Evolutionary conservation across 1,140 invertebrate species (phyloP).

Genomic region (Aphis gossypii): DNA sequence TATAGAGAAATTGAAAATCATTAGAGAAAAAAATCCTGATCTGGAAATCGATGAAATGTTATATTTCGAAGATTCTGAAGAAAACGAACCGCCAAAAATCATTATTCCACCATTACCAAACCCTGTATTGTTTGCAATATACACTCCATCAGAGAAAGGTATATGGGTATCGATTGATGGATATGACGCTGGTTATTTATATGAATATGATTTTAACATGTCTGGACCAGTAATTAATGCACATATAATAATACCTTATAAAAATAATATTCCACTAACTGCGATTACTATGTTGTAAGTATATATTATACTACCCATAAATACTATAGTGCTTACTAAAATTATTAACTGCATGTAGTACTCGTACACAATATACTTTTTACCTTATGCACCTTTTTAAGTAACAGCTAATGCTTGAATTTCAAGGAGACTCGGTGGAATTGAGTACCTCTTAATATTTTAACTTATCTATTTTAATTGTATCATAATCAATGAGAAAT

Average conservation of each 20-base stretch:
- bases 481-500: neutral
- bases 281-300: conserved; percentile 68
- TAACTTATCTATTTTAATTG: neutral
- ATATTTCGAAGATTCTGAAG: conserved; percentile 63
- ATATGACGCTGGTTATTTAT: conserved; percentile 79
- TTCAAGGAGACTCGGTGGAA: no score
- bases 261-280: conserved; percentile 68
- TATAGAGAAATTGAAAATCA: conserved; percentile 67
- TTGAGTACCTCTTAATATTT: neutral
- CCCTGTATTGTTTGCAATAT: conserved; percentile 60
- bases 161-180: conserved; percentile 72
- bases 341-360: no score
- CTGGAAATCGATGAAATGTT: conserved; percentile 69
- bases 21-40: conserved; percentile 68
- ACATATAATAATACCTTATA: conserved; percentile 65
- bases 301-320: neutral
- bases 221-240: conserved; percentile 64
- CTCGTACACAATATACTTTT: no score
- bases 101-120: conserved; percentile 51
- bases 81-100: conserved; percentile 29
- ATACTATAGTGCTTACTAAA: neutral
- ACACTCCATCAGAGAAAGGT: conserved; percentile 63
- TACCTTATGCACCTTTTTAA: no score
- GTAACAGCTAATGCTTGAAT: no score
- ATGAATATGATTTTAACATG: conserved; percentile 68